Base-by-base conservation (phyloP, 2,888 invertebrate species). In the Caenorhabditis sp. region DNA sequence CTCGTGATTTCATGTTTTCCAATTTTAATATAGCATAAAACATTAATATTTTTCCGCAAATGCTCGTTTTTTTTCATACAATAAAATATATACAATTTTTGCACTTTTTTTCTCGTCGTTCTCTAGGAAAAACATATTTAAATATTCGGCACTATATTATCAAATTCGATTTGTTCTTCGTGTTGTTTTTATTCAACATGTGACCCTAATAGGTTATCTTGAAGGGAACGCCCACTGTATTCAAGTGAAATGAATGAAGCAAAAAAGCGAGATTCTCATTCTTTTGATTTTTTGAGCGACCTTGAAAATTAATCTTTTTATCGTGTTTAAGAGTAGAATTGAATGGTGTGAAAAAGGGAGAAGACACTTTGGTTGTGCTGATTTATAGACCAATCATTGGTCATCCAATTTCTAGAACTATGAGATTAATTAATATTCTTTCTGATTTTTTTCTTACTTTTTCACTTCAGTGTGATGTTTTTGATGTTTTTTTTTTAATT, bases 161-260 rank as follows among this genome's bases (percentile, higher is more conserved):
- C 31, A 31, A 4, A 31, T 31, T 31, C 31, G 31, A 31, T 31
- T 31, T 31, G 10, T 31, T 31, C 31, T 4, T 31, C 10, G 4
- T 31, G 4, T 31, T 31, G 4, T 31, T 31, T 4, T 10, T 4
- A 31, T 31, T 31, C 14, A 43, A 43, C 43, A 43, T 43, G 43
- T 43, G 43, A 43, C 43, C 43, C 43, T 43, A 43, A 43, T 43
- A 43, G 43, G 43, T 43, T 43, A 43, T 43, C 43, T 43, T 43
- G 10, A 43, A 17, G 3, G 43, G 43, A 43, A 43, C 43, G 43
- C 43, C 43, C 43, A 43, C 36, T 12, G 14, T 43, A 43, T 43
- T 43, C 43, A 43, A 43, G 43, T 43, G 43, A 43, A 43, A 43
- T 43, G 43, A 43, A 43, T 17, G 43, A 43, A 17, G 43, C 43